Conservation (phyloP, 2,797 vertebrate genomes). For the Synaphobranchus kaupii region DNA sequence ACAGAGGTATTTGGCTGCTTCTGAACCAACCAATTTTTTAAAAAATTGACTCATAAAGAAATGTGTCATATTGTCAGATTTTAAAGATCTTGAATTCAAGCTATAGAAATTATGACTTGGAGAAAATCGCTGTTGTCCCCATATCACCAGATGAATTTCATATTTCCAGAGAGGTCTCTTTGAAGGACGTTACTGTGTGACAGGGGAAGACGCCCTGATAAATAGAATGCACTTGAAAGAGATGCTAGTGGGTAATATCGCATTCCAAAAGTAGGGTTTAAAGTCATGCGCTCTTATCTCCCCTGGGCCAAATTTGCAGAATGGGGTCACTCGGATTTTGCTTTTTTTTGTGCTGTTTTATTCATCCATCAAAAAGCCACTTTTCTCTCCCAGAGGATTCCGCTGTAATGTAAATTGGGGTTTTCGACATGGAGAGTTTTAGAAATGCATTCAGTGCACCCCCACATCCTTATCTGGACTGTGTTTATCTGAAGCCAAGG, state of each 20-base stretch:
- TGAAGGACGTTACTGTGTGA: neutral
- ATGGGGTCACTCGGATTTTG: slow-evolving; percentile 28
- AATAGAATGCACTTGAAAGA: slow-evolving; percentile 3
- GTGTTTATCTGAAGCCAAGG: slow-evolving; percentile 71
- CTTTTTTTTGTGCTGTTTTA: slow-evolving; percentile 42
- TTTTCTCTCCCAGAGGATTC: slow-evolving; percentile 47
- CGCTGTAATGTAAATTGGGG: slow-evolving; percentile 47
- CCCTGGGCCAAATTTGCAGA: slow-evolving; percentile 35
- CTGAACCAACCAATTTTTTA: neutral
- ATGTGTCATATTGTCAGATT: neutral
- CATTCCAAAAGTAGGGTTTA: slow-evolving; percentile 22
- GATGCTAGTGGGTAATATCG: slow-evolving; percentile 5
- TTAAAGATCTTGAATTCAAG: neutral
- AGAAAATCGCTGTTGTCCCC: neutral
- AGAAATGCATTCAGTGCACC: neutral
- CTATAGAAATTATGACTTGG: neutral
- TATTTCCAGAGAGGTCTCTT: neutral
- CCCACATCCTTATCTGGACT: slow-evolving; percentile 62
- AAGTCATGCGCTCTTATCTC: slow-evolving; percentile 25
- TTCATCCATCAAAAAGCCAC: slow-evolving; percentile 58
- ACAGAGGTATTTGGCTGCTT: neutral
- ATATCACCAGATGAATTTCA: neutral
- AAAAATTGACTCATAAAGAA: neutral
- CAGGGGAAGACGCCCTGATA: neutral
- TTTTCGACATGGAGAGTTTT: slow-evolving; percentile 7